These are phyloP conservation scores for Coenonympha arcania DNA, from an alignment of 2,888 invertebrate genomes.

Conservation along the genomic window DNA sequence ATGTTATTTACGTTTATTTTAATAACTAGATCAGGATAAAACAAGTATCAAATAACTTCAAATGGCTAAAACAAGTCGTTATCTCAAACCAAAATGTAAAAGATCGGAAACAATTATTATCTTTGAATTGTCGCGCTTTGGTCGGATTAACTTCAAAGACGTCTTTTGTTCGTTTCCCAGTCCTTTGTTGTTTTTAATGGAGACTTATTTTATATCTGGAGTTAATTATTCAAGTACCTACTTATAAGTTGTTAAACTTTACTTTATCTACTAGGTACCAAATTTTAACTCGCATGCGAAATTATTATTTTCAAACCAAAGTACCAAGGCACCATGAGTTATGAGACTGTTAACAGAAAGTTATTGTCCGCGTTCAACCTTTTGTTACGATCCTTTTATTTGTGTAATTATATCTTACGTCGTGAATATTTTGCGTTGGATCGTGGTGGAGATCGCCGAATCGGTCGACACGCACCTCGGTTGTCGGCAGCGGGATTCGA, in stretches of 20 bases:
- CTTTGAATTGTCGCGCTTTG: conserved; percentile 30
- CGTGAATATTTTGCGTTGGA: conserved; percentile 67
- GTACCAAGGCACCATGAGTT: conserved; percentile 37
- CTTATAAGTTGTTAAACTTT: conserved; percentile 11
- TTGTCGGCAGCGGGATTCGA: conserved; percentile 81
- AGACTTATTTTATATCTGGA: conserved; percentile 23
- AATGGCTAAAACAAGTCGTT: neutral
- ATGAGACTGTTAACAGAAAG: conserved; percentile 29
- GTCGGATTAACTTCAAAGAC: conserved; percentile 39
- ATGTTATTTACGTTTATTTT: conserved; percentile 19
- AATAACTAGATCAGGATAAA: conserved; percentile 3
- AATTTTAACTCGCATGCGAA: conserved; percentile 18
- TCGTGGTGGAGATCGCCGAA: conserved; percentile 68
- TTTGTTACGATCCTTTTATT: conserved; percentile 14
- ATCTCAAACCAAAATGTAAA: conserved; percentile 25
- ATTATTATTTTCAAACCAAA: conserved; percentile 15
- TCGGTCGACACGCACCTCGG: conserved; percentile 79
- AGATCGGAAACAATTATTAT: conserved; percentile 36
- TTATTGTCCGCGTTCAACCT: conserved; percentile 16
- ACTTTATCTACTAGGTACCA: neutral
- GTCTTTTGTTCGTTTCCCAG: conserved; percentile 35
- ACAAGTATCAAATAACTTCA: neutral
- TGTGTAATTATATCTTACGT: conserved; percentile 67
- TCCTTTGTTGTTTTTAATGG: conserved; percentile 35
- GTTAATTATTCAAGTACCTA: conserved; percentile 22